Conservation (phyloP, 2,888 invertebrate species). For the Rhaphigaster nebulosa region DNA sequence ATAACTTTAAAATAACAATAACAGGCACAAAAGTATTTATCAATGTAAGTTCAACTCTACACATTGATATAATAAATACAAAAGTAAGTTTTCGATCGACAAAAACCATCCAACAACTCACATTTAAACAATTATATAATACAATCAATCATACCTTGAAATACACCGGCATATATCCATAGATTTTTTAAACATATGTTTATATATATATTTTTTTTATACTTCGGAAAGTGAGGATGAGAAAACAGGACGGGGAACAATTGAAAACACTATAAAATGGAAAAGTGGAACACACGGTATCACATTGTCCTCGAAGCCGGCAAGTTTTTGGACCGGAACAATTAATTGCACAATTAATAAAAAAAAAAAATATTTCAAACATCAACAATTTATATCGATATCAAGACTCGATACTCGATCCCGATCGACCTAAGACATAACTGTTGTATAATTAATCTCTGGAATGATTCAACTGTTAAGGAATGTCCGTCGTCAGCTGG, state of each 20-base stretch:
- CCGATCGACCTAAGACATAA: conserved; percentile 8
- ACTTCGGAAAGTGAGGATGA: background rate
- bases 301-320: conserved; percentile 44
- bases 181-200: conserved; percentile 20
- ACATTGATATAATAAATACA: conserved; percentile 34
- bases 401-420: background rate
- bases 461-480: conserved; percentile 44
- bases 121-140: conserved; percentile 43
- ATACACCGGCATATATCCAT: conserved; percentile 13
- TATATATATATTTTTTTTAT: conserved; percentile 11
- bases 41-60: conserved; percentile 43
- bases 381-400: conserved; percentile 6
- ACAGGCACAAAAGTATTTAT: conserved; percentile 50
- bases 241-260: background rate
- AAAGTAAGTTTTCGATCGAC: conserved; percentile 34
- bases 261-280: conserved; percentile 27
- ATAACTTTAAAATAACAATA: conserved; percentile 39
- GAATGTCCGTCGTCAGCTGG: conserved; percentile 42
- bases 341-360: conserved; percentile 46
- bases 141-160: conserved; percentile 19
- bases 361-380: conserved; percentile 10
- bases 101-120: conserved; percentile 1
- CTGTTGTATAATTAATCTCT: conserved; percentile 23
- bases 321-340: conserved; percentile 27
- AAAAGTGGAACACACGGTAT: conserved; percentile 44